phyloP scores from a whole-genome alignment of 35 echinoderm and acorn worm species.

The Anneissia japonica region DNA sequence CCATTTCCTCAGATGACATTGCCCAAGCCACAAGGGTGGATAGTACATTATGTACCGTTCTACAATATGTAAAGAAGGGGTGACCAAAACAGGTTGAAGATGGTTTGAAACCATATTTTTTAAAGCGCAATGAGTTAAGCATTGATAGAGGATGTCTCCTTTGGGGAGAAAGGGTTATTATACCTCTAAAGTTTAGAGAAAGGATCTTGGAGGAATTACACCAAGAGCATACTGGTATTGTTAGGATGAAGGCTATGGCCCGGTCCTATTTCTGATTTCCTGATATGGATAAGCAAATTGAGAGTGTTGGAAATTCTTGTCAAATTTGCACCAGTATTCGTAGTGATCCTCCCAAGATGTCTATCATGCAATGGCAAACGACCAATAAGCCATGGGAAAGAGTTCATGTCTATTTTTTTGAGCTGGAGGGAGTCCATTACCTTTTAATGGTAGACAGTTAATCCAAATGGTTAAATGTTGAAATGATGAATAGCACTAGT shows the following conservation, averaged over 20 bases:
- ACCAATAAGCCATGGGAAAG: conserved; percentile 16
- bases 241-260: conserved; percentile 52
- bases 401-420: conserved; percentile 53
- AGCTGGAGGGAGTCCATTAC: conserved; percentile 33
- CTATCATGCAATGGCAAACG: conserved; percentile 36
- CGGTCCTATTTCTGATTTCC: conserved; percentile 47
- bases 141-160: conserved; percentile 51
- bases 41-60: background rate
- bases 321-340: conserved; percentile 13
- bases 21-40: background rate
- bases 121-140: conserved; percentile 39
- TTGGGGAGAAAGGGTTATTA: conserved; percentile 47
- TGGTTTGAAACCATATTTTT: no score
- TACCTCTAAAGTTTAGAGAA: conserved; percentile 24
- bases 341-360: conserved; percentile 27
- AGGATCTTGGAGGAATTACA: conserved; percentile 45
- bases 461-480: conserved; percentile 23
- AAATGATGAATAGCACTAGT: conserved; percentile 1
- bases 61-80: background rate
- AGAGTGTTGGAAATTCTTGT: conserved; percentile 26
- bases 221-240: conserved; percentile 32
- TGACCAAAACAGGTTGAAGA: background rate
- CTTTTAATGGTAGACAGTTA: conserved; percentile 20
- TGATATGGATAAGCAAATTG: conserved; percentile 46
- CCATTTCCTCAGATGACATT: background rate